Conservation (phyloP, 2,888 invertebrate genomes). For the Geotrupes spiniger region DNA sequence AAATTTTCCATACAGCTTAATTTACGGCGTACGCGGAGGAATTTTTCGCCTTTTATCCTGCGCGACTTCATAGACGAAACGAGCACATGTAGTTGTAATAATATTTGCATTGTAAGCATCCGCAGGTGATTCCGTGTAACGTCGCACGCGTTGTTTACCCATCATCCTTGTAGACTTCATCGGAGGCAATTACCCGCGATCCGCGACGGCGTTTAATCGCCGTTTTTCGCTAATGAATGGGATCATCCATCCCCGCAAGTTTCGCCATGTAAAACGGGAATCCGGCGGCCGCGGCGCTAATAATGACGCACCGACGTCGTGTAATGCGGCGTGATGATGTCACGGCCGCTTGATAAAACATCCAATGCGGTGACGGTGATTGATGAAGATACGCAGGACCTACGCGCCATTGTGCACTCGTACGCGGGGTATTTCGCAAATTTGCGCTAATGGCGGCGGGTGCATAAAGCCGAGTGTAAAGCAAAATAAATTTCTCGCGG, state of each 20-base stretch:
- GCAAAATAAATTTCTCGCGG: conserved; percentile 13
- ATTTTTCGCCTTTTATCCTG: no score
- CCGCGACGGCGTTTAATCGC: no score
- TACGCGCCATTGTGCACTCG: conserved; percentile 21
- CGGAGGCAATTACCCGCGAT: no score
- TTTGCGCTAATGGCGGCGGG: conserved; percentile 23
- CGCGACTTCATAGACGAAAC: no score
- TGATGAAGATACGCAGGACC: conserved; percentile 24
- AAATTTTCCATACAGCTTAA: no score
- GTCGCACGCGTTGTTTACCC: no score
- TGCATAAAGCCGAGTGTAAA: conserved; percentile 18
- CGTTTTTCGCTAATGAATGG: conserved; percentile 1
- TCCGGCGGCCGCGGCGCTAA: background rate
- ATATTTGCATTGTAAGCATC: no score
- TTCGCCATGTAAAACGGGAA: background rate
- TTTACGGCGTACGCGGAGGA: no score
- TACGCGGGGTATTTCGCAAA: conserved; percentile 23
- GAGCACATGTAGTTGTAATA: no score
- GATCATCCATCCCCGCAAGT: conserved; percentile 2
- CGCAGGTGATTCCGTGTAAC: no score
- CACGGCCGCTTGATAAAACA: conserved; percentile 21
- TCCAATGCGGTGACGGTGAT: conserved; percentile 25
- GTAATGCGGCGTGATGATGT: no score
- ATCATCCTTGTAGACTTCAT: no score
- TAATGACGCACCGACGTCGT: background rate